Conservation (phyloP, 2,113 vertebrate genomes). For the Clarias gariepinus region DNA sequence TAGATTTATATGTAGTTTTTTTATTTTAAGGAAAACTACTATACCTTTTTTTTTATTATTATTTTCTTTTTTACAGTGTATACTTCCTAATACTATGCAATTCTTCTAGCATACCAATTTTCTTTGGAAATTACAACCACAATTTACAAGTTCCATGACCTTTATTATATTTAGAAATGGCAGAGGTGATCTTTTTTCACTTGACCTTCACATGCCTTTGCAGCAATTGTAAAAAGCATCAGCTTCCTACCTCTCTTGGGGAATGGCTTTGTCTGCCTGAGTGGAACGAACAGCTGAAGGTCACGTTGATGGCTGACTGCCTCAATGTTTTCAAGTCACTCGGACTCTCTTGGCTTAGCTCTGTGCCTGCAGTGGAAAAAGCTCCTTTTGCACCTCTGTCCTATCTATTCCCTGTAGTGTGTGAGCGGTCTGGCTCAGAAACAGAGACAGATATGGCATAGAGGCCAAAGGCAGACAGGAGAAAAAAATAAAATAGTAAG, state of each 20-base stretch:
- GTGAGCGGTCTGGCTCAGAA: slow-evolving; percentile 10
- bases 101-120: background rate
- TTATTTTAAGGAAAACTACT: no score
- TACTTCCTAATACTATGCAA: background rate
- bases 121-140: background rate
- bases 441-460: background rate
- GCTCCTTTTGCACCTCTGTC: slow-evolving; percentile 11
- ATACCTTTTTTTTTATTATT: no score
- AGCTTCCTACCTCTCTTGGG: slow-evolving; percentile 18
- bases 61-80: background rate
- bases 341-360: background rate
- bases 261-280: slow-evolving; percentile 19
- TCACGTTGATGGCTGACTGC: slow-evolving; percentile 30
- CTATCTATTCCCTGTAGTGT: slow-evolving; percentile 32
- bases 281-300: slow-evolving; percentile 40
- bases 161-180: slow-evolving; percentile 62
- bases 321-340: slow-evolving; percentile 8
- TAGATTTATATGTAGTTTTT: no score
- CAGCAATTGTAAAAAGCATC: slow-evolving; percentile 47
- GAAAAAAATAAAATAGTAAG: background rate
- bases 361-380: slow-evolving; percentile 25
- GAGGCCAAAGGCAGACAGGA: background rate
- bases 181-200: slow-evolving; percentile 50
- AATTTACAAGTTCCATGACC: slow-evolving; percentile 59
- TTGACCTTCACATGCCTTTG: slow-evolving; percentile 55